Base-by-base conservation (phyloP, 2,113 vertebrate genomes). In the Hemibates koningsi region DNA sequence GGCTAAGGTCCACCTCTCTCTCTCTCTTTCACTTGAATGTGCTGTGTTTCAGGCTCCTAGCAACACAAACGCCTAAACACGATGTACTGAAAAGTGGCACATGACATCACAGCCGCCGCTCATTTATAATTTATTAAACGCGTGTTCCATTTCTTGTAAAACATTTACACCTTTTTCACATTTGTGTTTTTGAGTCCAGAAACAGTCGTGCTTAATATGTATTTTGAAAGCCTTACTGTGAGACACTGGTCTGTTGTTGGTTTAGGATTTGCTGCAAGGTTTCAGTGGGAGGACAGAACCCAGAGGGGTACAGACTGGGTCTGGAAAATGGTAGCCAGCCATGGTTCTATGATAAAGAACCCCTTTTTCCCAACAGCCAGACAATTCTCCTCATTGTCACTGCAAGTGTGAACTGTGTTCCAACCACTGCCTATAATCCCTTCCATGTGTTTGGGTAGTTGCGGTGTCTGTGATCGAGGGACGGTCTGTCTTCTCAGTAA, bases 31-130 rank as follows among this genome's bases (percentile, higher is more conserved):
- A 66, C 82, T 54, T 5, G 17, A 50, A 19, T 57, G 66, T 92
- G 91, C 94, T 93, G 82, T 93, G 82, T 88, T 85, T 84, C 54
- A 17, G 94, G 95, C 84, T 94, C 95, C 87, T 93, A 92, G 94
- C 88, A 80, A 95, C 94, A 80, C 73, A 19, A 78, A 79, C 6
- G 10, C 57, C 81, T 88, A 91, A 94, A 94, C 89, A 93, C 36
- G 9, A 63, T 54, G 38, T 92, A 45, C 86, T 80, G 80, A 54
- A 90, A 91, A 86, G 21, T 4, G 50, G 50, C 29, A 24, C 57
- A 87, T 95, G 90, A 94, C 93, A 94, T 95, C 93, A 95, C 83
- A 11, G 5, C 78, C 2, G 9, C 71, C 16, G 41, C 85, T 90
- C 91, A 92, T 93, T 93, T 93, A 90, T 81, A 92, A 86, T 88